Base-by-base conservation (phyloP, 2,888 invertebrate genomes). In the Cantharis flavilabris region DNA sequence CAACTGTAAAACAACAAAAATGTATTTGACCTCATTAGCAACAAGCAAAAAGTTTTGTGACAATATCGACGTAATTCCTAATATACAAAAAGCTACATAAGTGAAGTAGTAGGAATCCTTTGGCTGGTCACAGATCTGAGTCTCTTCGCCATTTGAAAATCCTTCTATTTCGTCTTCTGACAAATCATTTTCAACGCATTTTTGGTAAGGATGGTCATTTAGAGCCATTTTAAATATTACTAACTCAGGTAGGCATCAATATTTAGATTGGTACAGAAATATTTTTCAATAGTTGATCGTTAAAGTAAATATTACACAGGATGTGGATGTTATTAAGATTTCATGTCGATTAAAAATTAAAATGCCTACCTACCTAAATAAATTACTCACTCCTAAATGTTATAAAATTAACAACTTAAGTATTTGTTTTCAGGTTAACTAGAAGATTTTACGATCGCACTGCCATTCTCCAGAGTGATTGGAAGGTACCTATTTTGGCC, bases 11-110 rank as follows among this genome's bases (percentile, higher is more conserved):
- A 14, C 11, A 70, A 28, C 23, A 11, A 64, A 49, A 13, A 14
- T 28, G 10, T 28, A 78, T 90, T 93, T 91, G 89, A 97, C 97
- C 90, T 96, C 95, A 89, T 97, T 96, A 49, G 98, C 97, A 74
- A 97, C 98, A 75, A 98, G 94, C 86, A 98, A 96, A 88, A 98
- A 98, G 88, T 97, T 97, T 97, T 97, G 98, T 69, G 98, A 97
- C 73, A 97, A 92, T 79, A 98, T 90, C 2, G 97, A 96, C 33
- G 96, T 96, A 84, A 97, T 93, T 63, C 98, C 98, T 80, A 98
- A 92, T 78, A 98, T 89, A 86, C 96, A 97, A 89, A 98, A 97
- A 78, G 97, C 93, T 23, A 95, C 89, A 85, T 96, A 97, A 4
- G 96, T 95, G 80, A 94, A 88, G 84, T 94, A 91, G 85, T 92